Evolutionary conservation across 2,888 invertebrate species (phyloP), one percentile per base, ranked within the genome.

Genomic region (Melitaea athalia): DNA sequence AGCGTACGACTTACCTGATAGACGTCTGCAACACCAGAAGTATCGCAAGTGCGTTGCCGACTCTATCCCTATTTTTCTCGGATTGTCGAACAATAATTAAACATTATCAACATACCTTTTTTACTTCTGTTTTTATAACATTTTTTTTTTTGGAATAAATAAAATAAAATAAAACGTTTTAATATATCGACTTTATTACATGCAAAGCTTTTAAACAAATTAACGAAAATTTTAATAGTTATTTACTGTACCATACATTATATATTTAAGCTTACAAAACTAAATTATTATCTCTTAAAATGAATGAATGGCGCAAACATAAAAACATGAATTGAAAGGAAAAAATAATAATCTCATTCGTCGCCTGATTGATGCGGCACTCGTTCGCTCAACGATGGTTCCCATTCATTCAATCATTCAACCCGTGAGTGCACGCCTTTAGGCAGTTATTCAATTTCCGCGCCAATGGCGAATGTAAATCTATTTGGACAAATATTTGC

Each of bases 361-460:
- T 64, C 63, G 49, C 64, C 61, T 67, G 71, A 71, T 64, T 69
- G 71, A 71, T 67, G 65, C 63, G 67, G 65, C 68, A 67, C 64
- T 64, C 59, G 65, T 57, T 67, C 69, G 63, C 60, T 64, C 69
- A 47, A 14, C 50, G 43, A 63, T 64, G 64, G 67, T 50, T 45
- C n/a, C 69, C 61, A 59, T 69, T 68, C 67, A 65, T 65, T 72
- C 68, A 70, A 68, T 72, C 72, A 72, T 72, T 72, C 68, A 65
- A 15, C 61, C 62, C 62, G 70, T 69, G 71, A 71, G 64, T 73
- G 71, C 72, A 66, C 68, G 67, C 63, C 66, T 70, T 68, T 67
- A 64, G 66, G 65, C 49, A 69, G 62, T 69, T 70, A 73, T 76
- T 73, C 74, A 73, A 72, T 72, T 70, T 72, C 70, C 70, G 67